phyloP scores from a whole-genome alignment of 2,113 vertebrate genomes.

The Sander vitreus region DNA sequence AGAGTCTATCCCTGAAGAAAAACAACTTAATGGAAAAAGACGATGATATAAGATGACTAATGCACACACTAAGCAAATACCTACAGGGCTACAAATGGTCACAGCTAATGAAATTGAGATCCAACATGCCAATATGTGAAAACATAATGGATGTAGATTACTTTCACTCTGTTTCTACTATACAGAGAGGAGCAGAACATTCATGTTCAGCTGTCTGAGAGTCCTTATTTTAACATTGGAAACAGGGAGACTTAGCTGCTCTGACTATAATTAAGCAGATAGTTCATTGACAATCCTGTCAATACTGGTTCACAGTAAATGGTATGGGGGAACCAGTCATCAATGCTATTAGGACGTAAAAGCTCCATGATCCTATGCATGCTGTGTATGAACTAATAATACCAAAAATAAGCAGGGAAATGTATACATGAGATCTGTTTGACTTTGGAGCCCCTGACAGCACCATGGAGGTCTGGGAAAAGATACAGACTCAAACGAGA shows the following conservation, averaged over 20 bases:
- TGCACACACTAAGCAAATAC: neutral
- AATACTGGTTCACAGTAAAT: neutral
- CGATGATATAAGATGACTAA: neutral
- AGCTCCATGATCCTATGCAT: neutral
- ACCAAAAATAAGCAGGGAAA: neutral
- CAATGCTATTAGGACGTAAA: neutral
- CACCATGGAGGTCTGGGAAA: neutral
- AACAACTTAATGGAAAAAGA: neutral
- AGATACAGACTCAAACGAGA: slow-evolving; percentile 2
- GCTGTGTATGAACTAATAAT: neutral
- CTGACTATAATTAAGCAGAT: neutral
- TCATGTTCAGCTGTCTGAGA: neutral
- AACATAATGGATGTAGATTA: neutral
- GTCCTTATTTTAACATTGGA: neutral
- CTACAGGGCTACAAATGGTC: neutral
- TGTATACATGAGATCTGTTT: neutral
- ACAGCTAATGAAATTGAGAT: neutral
- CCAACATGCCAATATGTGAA: neutral
- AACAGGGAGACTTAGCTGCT: neutral
- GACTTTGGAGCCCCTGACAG: neutral
- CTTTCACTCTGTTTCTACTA: neutral
- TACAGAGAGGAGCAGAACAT: neutral
- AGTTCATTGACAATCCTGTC: too few relatives aligned
- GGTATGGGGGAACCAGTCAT: neutral
- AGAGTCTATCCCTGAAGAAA: neutral